phyloP scores from a whole-genome alignment of 2,113 vertebrate species.

The Tachysurus fulvidraco region DNA sequence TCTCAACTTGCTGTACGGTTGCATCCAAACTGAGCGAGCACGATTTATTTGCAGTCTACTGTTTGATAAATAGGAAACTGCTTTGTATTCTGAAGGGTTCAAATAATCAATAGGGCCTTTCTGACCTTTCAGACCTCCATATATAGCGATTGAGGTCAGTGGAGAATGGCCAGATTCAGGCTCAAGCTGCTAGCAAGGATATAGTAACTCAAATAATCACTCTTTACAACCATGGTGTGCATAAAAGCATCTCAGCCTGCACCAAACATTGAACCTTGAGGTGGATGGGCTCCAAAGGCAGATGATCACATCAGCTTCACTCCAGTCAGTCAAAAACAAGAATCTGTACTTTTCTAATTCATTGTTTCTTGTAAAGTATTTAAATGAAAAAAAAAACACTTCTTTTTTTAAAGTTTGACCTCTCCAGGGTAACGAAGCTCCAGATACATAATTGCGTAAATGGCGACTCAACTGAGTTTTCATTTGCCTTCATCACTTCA shows the following conservation, averaged over 20 bases:
- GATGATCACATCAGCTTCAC: no score
- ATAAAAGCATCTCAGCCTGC: no score
- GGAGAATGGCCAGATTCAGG: no score
- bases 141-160: no score
- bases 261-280: no score
- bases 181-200: no score
- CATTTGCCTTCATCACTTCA: not conserved
- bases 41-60: not conserved
- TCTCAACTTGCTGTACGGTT: conserved; percentile 50
- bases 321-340: no score
- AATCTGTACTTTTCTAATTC: no score
- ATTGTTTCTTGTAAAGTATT: not conserved
- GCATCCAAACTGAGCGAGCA: not conserved
- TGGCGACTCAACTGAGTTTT: not conserved
- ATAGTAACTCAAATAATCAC: no score
- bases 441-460: not conserved
- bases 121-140: conserved; percentile 57
- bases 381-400: not conserved
- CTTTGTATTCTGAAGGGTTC: conserved; percentile 55
- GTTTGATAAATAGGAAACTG: not conserved
- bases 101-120: conserved; percentile 61
- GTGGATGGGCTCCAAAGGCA: no score
- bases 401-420: not conserved
- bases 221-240: no score
- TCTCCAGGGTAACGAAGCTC: no score